A percentile compares a stretch with the other conserved stretches of the same genome.
These are phyloP conservation scores for Yponomeuta plumbellus DNA, from an alignment of 2,888 invertebrate species.

Conservation along the genomic window DNA sequence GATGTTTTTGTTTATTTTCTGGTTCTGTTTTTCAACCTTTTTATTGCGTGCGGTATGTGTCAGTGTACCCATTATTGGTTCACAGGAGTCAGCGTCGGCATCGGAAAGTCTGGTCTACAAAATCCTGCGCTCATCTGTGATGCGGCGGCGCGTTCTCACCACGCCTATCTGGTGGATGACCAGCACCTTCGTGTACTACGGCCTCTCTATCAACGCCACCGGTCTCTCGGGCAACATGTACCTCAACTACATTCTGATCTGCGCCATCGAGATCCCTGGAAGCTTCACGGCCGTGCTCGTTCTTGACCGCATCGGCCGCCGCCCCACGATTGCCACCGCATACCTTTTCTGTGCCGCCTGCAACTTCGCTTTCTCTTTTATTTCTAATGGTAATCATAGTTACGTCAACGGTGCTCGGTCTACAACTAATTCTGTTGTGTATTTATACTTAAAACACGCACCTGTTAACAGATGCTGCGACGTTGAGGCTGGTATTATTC, in stretches of 20 bases:
- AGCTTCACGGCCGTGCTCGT: slow-evolving; percentile 78
- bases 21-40: no score
- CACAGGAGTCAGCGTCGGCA: not conserved
- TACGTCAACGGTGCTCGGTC: no score
- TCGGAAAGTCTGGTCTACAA: slow-evolving; percentile 28
- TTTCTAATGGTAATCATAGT: slow-evolving; percentile 67
- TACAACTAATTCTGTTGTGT: no score
- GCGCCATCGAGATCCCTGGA: slow-evolving; percentile 83
- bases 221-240: slow-evolving; percentile 84
- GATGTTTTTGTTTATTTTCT: no score
- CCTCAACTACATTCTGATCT: slow-evolving; percentile 81
- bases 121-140: slow-evolving; percentile 65
- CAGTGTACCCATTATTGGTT: not conserved
- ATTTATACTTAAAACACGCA: not conserved
- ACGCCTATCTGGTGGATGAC: slow-evolving; percentile 88
- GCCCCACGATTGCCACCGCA: slow-evolving; percentile 74
- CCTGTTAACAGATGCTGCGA: slow-evolving; percentile 35
- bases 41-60: no score
- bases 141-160: slow-evolving; percentile 75
- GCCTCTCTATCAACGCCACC: slow-evolving; percentile 86
- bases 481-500: slow-evolving; percentile 64
- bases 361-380: slow-evolving; percentile 55
- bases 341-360: slow-evolving; percentile 77
- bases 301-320: slow-evolving; percentile 79
- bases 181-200: slow-evolving; percentile 87